Percentiles rank a stretch among this genome's conserved stretches.
These are phyloP conservation scores for Micrasema longulum DNA, from an alignment of 1,140 invertebrate genomes.

Conservation along the genomic window DNA sequence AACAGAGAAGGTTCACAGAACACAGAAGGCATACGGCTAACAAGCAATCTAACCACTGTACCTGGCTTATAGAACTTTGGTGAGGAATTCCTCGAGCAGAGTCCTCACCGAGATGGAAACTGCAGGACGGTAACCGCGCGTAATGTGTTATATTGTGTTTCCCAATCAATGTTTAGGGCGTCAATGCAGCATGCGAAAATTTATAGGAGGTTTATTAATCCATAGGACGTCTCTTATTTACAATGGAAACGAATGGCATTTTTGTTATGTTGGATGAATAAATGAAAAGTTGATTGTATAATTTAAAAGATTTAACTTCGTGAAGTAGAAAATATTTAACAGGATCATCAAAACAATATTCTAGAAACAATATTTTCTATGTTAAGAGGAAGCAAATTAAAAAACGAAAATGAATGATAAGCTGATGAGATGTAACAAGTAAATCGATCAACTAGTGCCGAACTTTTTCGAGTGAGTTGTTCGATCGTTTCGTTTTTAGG, in stretches of 20 bases:
- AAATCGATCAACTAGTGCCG: not conserved
- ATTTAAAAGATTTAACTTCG: no score
- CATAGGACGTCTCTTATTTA: no score
- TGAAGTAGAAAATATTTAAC: not conserved
- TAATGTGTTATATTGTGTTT: constrained; percentile 27
- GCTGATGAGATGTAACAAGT: constrained; percentile 11
- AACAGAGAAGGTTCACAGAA: constrained; percentile 67
- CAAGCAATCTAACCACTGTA: constrained; percentile 69
- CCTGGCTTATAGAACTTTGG: constrained; percentile 55
- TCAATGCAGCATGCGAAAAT: constrained; percentile 51
- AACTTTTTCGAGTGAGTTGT: constrained; percentile 10
- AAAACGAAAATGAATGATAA: constrained; percentile 17
- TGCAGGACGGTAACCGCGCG: constrained; percentile 56
- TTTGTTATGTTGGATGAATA: no score
- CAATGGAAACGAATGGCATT: no score
- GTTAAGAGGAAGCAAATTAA: constrained; percentile 21
- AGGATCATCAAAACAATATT: constrained; percentile 16
- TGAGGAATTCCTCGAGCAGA: constrained; percentile 53
- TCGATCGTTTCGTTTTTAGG: constrained; percentile 14
- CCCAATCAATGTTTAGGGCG: constrained; percentile 29
- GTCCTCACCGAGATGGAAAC: constrained; percentile 65
- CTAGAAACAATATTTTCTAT: constrained; percentile 5
- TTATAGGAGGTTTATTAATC: not conserved
- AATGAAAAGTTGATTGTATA: not conserved
- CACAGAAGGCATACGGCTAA: constrained; percentile 67